These are phyloP conservation scores for Cistogaster globosa DNA, from an alignment of 2,888 invertebrate genomes.

Conservation along the genomic window DNA sequence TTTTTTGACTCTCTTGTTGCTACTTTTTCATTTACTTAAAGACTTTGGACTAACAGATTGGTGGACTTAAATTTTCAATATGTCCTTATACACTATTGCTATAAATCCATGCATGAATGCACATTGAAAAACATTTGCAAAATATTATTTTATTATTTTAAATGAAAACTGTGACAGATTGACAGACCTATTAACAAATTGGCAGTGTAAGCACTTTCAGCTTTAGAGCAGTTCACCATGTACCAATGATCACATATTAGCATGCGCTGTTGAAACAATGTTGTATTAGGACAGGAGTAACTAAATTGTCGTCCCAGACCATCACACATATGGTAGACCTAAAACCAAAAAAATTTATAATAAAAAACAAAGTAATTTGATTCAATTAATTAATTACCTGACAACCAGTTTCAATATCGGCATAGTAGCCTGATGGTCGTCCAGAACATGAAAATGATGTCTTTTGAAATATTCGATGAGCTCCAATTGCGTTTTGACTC, in stretches of 20 bases:
- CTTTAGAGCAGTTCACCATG: slow-evolving; percentile 90
- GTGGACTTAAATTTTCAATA: no score
- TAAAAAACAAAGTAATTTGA: neutral
- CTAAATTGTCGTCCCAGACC: slow-evolving; percentile 90
- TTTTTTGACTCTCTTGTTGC: no score
- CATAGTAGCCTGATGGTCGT: slow-evolving; percentile 88
- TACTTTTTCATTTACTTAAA: no score
- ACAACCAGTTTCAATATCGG: slow-evolving; percentile 89
- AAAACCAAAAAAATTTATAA: slow-evolving; percentile 57
- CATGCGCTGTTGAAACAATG: slow-evolving; percentile 91
- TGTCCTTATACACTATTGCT: no score
- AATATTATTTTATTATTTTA: neutral
- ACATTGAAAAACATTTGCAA: no score
- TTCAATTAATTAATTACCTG: slow-evolving; percentile 84
- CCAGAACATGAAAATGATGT: slow-evolving; percentile 88
- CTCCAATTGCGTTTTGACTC: slow-evolving; percentile 78
- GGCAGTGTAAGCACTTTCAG: slow-evolving; percentile 87
- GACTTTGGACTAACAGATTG: no score
- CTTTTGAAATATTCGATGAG: slow-evolving; percentile 80
- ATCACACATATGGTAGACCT: slow-evolving; percentile 93
- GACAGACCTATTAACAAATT: slow-evolving; percentile 88
- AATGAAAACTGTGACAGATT: neutral
- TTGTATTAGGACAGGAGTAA: slow-evolving; percentile 91
- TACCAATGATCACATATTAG: slow-evolving; percentile 91
- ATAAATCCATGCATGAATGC: no score